A percentile compares a stretch with the other conserved stretches of the same genome.
Conservation (phyloP, 1,140 invertebrate genomes). For the Euborellia annulipes region DNA sequence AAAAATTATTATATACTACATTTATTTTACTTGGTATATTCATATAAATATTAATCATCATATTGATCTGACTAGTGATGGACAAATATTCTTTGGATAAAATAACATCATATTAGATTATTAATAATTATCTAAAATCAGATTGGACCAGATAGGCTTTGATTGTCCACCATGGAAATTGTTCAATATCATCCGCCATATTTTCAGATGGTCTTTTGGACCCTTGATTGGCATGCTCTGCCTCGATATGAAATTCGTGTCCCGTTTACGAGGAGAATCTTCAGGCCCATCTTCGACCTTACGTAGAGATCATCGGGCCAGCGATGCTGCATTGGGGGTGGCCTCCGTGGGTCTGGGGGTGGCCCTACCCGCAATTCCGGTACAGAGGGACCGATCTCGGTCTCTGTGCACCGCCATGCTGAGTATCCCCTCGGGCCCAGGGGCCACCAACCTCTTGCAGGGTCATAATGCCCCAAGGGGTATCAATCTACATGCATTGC, state of each 20-base stretch:
- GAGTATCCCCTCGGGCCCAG: slow-evolving; percentile 12
- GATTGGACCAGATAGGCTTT: too few relatives aligned
- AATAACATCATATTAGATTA: too few relatives aligned
- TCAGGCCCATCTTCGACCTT: slow-evolving; percentile 2
- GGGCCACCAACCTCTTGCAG: slow-evolving; percentile 13
- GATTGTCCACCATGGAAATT: too few relatives aligned
- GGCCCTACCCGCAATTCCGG: background rate
- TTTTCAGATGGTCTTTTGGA: background rate
- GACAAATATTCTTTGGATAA: too few relatives aligned
- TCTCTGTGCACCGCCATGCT: slow-evolving; percentile 17
- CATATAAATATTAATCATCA: too few relatives aligned
- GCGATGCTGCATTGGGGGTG: slow-evolving; percentile 5
- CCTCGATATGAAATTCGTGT: slow-evolving; percentile 1
- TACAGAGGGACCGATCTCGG: slow-evolving; percentile 15
- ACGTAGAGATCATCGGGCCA: slow-evolving; percentile 4
- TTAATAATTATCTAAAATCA: too few relatives aligned
- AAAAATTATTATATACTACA: too few relatives aligned
- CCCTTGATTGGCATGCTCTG: background rate
- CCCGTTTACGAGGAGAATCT: slow-evolving; percentile 8
- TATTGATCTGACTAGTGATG: too few relatives aligned
- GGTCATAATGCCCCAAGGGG: slow-evolving; percentile 8
- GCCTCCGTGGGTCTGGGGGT: background rate
- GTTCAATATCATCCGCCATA: too few relatives aligned
- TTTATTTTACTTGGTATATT: too few relatives aligned
- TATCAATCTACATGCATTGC: slow-evolving; percentile 13